These are phyloP conservation scores for Periparus ater DNA, from an alignment of 2,797 vertebrate genomes.

Conservation along the genomic window DNA sequence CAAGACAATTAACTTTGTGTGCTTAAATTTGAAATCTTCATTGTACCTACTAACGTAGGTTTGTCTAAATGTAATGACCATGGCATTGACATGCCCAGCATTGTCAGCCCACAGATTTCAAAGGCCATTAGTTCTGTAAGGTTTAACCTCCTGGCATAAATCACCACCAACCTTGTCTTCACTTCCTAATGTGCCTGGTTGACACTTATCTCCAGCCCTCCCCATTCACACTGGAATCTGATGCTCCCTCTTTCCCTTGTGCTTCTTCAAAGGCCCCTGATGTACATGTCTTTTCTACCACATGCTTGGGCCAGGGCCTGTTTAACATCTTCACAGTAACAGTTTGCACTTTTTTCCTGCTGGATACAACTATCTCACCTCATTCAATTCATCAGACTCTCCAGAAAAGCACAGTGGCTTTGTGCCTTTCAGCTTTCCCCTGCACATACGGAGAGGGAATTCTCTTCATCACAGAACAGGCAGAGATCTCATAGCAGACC, in stretches of 20 bases:
- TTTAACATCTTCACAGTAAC: not conserved
- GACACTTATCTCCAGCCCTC: not conserved
- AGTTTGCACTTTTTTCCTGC: not conserved
- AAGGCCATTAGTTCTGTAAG: not conserved
- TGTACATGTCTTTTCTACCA: not conserved
- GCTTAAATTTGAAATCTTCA: not conserved
- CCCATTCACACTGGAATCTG: not conserved
- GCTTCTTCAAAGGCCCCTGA: not conserved
- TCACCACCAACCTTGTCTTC: not conserved
- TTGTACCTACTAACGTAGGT: not conserved
- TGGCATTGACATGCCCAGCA: not conserved
- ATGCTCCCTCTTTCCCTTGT: not conserved
- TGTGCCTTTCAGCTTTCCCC: not conserved
- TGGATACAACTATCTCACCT: not conserved
- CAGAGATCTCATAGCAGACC: not conserved
- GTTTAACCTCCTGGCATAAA: not conserved
- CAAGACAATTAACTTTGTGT: not conserved
- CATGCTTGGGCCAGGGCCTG: accelerated
- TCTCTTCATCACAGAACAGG: not conserved
- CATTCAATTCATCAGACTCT: not conserved
- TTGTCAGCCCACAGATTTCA: not conserved
- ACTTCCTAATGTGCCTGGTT: not conserved
- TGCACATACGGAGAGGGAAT: not conserved
- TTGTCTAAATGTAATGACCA: not conserved
- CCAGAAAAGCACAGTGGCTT: accelerated